These are phyloP conservation scores for Oncorhynchus kisutch DNA, from an alignment of 2,113 vertebrate species.

Conservation along the genomic window DNA sequence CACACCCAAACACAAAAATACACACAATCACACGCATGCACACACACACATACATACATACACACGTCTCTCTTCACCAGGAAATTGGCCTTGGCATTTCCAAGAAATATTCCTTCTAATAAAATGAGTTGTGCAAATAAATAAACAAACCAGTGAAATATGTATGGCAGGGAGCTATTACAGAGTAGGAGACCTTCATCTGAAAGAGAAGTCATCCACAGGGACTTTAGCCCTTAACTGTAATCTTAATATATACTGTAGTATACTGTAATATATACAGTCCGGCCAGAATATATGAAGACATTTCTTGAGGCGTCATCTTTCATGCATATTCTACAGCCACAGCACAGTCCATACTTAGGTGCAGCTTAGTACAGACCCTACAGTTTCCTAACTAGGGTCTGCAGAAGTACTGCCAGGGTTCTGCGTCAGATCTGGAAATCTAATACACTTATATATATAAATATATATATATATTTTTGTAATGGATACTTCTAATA, in stretches of 20 bases:
- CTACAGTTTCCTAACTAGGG: no score
- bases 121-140: constrained; percentile 63
- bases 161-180: constrained; percentile 49
- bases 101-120: constrained; percentile 66
- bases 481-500: no score
- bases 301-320: background rate
- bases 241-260: constrained; percentile 46
- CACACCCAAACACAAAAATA: no score
- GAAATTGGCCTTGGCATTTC: constrained; percentile 74
- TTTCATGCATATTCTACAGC: background rate
- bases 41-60: constrained; percentile 19
- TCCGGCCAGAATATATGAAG: constrained; percentile 17
- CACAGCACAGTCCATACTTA: no score
- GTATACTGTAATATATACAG: constrained; percentile 27
- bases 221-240: constrained; percentile 42
- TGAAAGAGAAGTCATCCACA: constrained; percentile 30
- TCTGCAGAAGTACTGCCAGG: no score
- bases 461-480: no score
- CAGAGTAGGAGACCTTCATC: constrained; percentile 32
- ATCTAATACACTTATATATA: no score
- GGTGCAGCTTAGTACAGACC: background rate
- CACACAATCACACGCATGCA: no score
- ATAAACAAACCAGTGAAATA: constrained; percentile 71
- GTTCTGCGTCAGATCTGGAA: no score
- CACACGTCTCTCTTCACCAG: constrained; percentile 38